A percentile compares a stretch with the other conserved stretches of the same genome.
Conservation (phyloP, 2,797 vertebrate genomes). For the Alcedo quadribrachys region DNA sequence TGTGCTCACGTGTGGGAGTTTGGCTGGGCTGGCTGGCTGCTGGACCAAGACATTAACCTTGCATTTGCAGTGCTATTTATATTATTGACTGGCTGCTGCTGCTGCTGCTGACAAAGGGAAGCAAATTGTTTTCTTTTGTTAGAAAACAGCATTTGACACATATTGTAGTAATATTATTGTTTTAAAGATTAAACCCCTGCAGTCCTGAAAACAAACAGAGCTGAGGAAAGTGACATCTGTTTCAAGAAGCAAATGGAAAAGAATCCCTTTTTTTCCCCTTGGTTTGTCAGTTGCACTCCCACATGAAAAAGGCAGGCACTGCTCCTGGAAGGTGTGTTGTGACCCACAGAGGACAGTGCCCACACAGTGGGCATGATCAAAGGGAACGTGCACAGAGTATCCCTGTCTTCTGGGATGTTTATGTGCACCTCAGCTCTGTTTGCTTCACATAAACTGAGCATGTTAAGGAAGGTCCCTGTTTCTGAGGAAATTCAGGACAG, state of each 20-base stretch:
- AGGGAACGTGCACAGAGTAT: not conserved
- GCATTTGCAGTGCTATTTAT: not conserved
- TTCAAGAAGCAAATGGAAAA: constrained; percentile 9
- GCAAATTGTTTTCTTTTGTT: not conserved
- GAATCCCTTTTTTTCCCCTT: not conserved
- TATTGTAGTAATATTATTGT: not conserved
- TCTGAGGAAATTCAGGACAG: not conserved
- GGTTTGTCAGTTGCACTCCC: not conserved
- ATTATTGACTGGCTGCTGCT: not conserved
- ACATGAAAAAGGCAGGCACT: not conserved
- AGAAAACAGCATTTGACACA: not conserved
- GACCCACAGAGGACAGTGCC: not conserved
- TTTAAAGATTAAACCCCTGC: not conserved
- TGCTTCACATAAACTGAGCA: not conserved
- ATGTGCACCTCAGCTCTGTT: not conserved
- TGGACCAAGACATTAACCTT: not conserved
- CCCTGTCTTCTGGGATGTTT: not conserved
- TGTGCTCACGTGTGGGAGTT: not conserved
- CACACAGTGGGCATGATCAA: fast-evolving
- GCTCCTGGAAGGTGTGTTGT: not conserved
- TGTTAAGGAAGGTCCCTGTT: not conserved
- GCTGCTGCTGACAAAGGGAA: not conserved
- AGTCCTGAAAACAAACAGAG: constrained; percentile 17
- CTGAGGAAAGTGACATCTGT: constrained; percentile 1
- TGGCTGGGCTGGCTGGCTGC: fast-evolving